These are phyloP conservation scores for Apteryx mantelli DNA, from an alignment of 2,113 vertebrate species.

Conservation along the genomic window DNA sequence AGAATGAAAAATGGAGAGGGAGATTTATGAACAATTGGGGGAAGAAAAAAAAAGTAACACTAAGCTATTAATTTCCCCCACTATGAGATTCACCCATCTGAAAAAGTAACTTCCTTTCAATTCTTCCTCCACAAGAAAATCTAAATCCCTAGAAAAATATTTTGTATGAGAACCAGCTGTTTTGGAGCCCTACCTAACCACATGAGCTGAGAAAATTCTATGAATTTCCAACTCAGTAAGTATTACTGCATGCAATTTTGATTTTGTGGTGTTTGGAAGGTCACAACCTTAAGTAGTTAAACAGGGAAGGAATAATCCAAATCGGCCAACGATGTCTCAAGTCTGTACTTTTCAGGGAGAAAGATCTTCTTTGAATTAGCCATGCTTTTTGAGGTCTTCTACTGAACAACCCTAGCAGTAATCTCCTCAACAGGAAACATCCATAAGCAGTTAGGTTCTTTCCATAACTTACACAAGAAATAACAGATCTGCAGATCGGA, in stretches of 20 bases:
- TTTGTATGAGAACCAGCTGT: background rate
- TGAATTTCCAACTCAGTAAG: background rate
- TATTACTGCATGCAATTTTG: background rate
- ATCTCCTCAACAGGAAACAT: background rate
- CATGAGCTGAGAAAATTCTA: background rate
- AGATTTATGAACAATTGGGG: background rate
- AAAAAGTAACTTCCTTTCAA: conserved; percentile 1
- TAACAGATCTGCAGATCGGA: background rate
- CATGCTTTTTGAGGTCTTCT: background rate
- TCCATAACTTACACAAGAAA: background rate
- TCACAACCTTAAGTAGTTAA: background rate
- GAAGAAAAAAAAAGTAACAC: background rate
- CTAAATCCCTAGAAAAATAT: background rate
- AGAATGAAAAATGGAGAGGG: background rate
- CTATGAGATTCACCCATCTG: background rate
- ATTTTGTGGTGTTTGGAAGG: background rate
- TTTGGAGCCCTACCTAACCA: background rate
- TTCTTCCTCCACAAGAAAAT: background rate
- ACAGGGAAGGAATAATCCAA: background rate
- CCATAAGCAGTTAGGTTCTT: background rate
- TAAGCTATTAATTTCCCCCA: background rate
- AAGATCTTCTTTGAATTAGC: background rate
- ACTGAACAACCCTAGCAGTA: background rate
- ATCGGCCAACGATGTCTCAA: background rate
- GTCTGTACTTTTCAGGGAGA: background rate